A percentile compares a stretch with the other conserved stretches of the same genome.
Evolutionary conservation across 2,797 vertebrate genomes (phyloP).

Genomic region (Enteromius argenteus): DNA sequence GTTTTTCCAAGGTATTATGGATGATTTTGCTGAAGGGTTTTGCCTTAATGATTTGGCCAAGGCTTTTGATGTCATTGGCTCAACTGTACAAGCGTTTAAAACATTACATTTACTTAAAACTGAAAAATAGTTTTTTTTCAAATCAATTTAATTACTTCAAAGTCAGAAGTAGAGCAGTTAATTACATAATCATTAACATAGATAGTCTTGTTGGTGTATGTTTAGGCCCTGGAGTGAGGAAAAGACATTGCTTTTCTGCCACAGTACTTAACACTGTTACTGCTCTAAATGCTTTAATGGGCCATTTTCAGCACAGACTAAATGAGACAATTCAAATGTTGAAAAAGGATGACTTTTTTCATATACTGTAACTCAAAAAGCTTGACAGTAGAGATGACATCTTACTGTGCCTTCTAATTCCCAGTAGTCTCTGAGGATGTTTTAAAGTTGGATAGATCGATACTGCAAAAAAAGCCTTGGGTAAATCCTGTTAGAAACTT

Average conservation of each 20-base stretch:
- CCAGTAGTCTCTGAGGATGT: constrained; percentile 18
- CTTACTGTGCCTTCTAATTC: constrained; percentile 7
- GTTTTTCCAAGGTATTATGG: neutral
- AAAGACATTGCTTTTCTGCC: neutral
- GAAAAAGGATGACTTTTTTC: neutral
- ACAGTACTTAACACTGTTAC: neutral
- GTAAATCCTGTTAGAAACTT: constrained; percentile 44
- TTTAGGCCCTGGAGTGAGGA: too few species aligned
- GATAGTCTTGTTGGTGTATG: neutral
- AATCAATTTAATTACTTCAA: neutral
- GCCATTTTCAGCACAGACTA: neutral
- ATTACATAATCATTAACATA: neutral
- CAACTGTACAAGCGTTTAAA: neutral
- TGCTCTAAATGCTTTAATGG: neutral
- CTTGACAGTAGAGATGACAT: constrained; percentile 23
- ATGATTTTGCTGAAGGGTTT: constrained; percentile 9
- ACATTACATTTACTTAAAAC: neutral
- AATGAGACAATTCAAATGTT: neutral
- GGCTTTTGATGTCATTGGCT: neutral
- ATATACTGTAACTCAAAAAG: constrained; percentile 2
- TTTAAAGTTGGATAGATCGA: constrained; percentile 34
- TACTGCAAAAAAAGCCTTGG: constrained; percentile 12
- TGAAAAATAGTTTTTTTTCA: neutral
- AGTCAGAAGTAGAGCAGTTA: neutral
- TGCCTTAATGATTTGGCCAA: neutral